Evolutionary conservation across 2,888 invertebrate species (phyloP), one percentile per base, ranked within the genome.

Genomic region (Cataglyphis rosenhaueri): DNA sequence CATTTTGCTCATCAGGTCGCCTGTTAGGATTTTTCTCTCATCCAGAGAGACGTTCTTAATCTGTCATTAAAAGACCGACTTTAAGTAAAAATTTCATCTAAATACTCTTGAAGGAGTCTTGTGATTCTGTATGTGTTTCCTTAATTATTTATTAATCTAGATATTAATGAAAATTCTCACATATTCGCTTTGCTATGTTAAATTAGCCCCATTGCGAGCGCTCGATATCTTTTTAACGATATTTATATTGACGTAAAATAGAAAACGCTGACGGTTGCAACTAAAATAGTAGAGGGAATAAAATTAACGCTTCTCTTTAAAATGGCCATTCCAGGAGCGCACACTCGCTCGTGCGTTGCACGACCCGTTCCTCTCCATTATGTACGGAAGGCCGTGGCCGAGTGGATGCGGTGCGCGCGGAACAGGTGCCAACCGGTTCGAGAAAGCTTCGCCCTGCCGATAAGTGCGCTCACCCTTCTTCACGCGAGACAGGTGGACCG

Each of bases 361-460:
- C 78, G 25, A 61, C 59, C 29, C 79, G 81, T 84, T 88, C 64
- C 59, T 81, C 73, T 62, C 84, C 85, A 83, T 78, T 83, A 84
- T 82, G 73, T 82, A 83, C 74, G 85, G 83, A 87, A 89, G 85
- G 78, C 70, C 86, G 73, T 83, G 86, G 82, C 82, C 87, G 84
- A 88, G 81, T 78, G 82, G 44, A 78, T 57, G 76, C 41, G 32
- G 76, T 68, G 73, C 84, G 79, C 74, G 84, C 82, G 76, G 82
- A 88, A 89, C 89, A 89, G 89, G 87, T 89, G 89, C 85, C 86
- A 88, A 89, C 89, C 89, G 89, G 90, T 89, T 89, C 89, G 85
- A 71, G 90, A 86, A 87, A 90, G 84, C 82, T 85, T 74, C 82
- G 61, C 66, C 79, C 82, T 78, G 81, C 82, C 86, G 70, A 83